Evolutionary conservation across 2,888 invertebrate species (phyloP).

Genomic region (Drosophila gaucha): DNA sequence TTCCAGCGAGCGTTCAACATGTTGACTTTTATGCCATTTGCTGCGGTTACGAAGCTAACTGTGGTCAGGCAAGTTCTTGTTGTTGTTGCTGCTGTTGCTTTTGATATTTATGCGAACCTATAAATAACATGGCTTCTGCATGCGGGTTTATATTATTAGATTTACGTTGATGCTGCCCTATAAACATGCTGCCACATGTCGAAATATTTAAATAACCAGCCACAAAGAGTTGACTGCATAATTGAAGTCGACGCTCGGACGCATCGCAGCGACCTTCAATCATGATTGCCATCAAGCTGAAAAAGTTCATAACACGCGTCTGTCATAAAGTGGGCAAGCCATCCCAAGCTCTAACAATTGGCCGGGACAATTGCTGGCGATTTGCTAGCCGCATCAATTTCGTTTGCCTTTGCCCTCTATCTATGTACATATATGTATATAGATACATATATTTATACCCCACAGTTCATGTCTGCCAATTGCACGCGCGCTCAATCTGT

Average conservation of each 20-base stretch:
- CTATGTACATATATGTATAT: background rate
- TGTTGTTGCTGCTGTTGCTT: conserved; percentile 27
- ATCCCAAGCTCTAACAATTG: conserved; percentile 49
- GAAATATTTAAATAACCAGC: conserved; percentile 67
- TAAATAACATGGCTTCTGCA: conserved; percentile 69
- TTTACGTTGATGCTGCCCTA: conserved; percentile 63
- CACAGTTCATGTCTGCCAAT: conserved; percentile 32
- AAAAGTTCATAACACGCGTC: conserved; percentile 54
- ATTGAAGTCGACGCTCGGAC: conserved; percentile 48
- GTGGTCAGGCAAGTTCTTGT: conserved; percentile 61
- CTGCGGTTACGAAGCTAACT: conserved; percentile 75
- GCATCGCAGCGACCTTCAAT: conserved; percentile 48
- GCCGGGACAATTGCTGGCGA: conserved; percentile 64
- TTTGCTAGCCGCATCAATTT: conserved; percentile 59
- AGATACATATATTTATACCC: conserved; percentile 21
- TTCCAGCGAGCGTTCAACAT: conserved; percentile 68
- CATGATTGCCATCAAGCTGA: conserved; percentile 38
- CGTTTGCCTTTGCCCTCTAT: conserved; percentile 25
- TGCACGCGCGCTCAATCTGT: conserved; percentile 57
- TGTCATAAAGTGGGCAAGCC: conserved; percentile 33
- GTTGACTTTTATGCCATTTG: conserved; percentile 79
- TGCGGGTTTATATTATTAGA: conserved; percentile 74
- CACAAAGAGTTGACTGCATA: conserved; percentile 74
- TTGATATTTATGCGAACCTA: conserved; percentile 73
- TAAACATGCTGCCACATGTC: conserved; percentile 63